Conservation (phyloP, 2,888 invertebrate genomes). For the Kuschelorhynchus macadamiae region DNA sequence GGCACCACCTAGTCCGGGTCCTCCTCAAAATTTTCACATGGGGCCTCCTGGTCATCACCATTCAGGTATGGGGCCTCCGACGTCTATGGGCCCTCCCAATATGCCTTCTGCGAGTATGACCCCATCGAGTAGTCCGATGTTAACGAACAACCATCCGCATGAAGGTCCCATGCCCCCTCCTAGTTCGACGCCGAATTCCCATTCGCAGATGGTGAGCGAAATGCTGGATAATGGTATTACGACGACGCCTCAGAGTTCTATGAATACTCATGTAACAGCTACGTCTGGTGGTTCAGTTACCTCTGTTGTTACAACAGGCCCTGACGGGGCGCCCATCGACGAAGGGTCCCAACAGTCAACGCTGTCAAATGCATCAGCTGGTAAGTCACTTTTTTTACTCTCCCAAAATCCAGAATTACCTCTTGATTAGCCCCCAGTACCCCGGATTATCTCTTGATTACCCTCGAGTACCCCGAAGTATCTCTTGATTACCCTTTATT, state of each 20-base stretch:
- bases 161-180: constrained; percentile 69
- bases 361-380: constrained; percentile 92
- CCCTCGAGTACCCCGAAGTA: no score
- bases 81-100: constrained; percentile 75
- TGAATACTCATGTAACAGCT: constrained; percentile 66
- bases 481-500: no score
- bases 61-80: constrained; percentile 75
- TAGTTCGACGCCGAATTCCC: constrained; percentile 71
- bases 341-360: constrained; percentile 95
- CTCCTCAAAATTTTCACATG: constrained; percentile 72
- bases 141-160: constrained; percentile 60
- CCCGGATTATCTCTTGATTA: no score
- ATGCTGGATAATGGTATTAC: constrained; percentile 73
- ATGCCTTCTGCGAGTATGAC: no score
- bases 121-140: constrained; percentile 68
- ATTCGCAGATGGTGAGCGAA: constrained; percentile 66
- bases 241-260: constrained; percentile 73
- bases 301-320: constrained; percentile 90
- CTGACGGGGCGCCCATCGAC: constrained; percentile 91
- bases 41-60: constrained; percentile 72
- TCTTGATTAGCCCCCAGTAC: no score
- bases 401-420: no score
- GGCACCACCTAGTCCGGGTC: constrained; percentile 75
- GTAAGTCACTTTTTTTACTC: constrained; percentile 72
- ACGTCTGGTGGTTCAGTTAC: constrained; percentile 79